Base-by-base conservation (phyloP, 1,140 invertebrate genomes). In the Zaprionus ornatus region DNA sequence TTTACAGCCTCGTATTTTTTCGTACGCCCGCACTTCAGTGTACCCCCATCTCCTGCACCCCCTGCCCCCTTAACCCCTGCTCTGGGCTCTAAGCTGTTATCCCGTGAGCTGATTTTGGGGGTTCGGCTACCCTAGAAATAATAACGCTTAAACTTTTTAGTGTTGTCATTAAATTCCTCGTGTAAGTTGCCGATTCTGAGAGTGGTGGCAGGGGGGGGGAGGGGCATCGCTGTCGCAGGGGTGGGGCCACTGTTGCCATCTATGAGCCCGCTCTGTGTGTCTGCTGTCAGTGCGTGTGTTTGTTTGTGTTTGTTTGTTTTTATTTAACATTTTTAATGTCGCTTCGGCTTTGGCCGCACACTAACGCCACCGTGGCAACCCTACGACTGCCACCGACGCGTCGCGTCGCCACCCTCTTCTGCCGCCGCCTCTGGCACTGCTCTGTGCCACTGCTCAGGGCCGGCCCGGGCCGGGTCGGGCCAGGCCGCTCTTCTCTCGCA, bases 91-190 rank as follows among this genome's bases (percentile, higher is more conserved):
- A 88, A 87, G 83, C 83, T 82, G 67, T 87, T 87, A 87, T 87
- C 77, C 80, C 84, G 70, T 69, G 75, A 90, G 85, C 85, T 81
- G 85, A 83, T 88, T 87, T 83, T 83, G 64, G 59, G 59, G 76
- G 21, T 64, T 62, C 32, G 61, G 65, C 84, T 80, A 85, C 88
- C 85, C 91, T 90, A 92, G 85, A 84, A 92, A 92, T 92, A 92
- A 92, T 90, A 92, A 92, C 87, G 91, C 87, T 92, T 92, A 92
- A 92, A 92, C 91, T 92, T 92, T 92, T 92, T 92, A 92, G 91
- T 92, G 91, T 92, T 92, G 91, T 92, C 91, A 92, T 92, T 92
- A 92, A 92, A 92, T 91, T 91, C 88, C 71, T 91, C 91, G 91
- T 91, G 86, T 91, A 91, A 91, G 83, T 91, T 88, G 79, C 80